A percentile compares a stretch with the other conserved stretches of the same genome.
These are phyloP conservation scores for Gasterosteus nipponicus DNA, from an alignment of 2,113 vertebrate species.

Conservation along the genomic window DNA sequence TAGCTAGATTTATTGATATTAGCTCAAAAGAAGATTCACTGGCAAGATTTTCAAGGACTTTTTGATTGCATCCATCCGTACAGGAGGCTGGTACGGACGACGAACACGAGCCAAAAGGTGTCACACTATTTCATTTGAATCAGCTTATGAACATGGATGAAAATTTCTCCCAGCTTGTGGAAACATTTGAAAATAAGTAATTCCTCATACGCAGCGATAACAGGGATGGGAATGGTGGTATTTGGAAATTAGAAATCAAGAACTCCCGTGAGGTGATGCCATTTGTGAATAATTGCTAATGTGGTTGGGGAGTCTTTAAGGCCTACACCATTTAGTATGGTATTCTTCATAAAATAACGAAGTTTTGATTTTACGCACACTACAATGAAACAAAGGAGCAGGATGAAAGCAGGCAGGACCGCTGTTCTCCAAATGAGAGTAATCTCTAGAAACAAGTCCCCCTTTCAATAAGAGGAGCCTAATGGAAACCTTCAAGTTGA, in stretches of 20 bases:
- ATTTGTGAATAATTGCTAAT: constrained; percentile 5
- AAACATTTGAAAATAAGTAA: constrained; percentile 41
- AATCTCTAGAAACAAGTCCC: neutral
- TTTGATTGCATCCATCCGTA: constrained; percentile 66
- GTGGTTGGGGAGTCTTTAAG: neutral
- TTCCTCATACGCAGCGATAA: constrained; percentile 33
- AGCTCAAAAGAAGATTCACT: constrained; percentile 56
- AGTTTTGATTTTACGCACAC: neutral
- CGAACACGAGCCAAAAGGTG: constrained; percentile 53
- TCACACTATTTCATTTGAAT: constrained; percentile 54
- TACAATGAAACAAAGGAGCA: neutral
- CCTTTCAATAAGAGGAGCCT: constrained; percentile 2
- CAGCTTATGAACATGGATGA: constrained; percentile 43
- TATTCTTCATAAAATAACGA: neutral
- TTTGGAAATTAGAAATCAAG: constrained; percentile 5
- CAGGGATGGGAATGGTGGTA: neutral
- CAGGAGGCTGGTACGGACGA: constrained; percentile 60
- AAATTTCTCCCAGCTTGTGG: constrained; percentile 45
- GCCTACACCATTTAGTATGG: neutral
- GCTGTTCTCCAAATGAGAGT: neutral
- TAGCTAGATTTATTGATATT: constrained; percentile 49
- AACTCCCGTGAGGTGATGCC: constrained; percentile 6
- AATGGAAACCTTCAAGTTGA: neutral
- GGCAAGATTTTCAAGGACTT: constrained; percentile 50
- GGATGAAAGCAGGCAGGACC: neutral